A percentile compares a stretch with the other conserved stretches of the same genome.
Conservation (phyloP, 1,140 invertebrate genomes). For the Procambarus virginalis region DNA sequence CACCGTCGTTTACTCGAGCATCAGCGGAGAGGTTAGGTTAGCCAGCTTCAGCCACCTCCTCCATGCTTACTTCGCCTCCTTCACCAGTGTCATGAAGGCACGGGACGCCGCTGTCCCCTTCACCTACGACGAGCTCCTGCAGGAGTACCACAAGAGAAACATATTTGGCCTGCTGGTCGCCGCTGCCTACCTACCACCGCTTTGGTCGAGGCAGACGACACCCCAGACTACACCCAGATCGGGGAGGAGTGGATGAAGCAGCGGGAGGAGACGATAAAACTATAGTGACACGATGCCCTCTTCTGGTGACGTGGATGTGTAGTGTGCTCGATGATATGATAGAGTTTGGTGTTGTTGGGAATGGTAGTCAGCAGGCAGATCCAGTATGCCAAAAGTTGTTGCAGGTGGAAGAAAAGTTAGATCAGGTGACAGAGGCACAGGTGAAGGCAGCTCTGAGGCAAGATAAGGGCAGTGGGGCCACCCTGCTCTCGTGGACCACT, state of each 20-base stretch:
- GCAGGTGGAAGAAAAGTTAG: background rate
- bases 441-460: background rate
- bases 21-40: background rate
- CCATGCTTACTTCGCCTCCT: constrained; percentile 7
- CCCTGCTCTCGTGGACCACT: background rate
- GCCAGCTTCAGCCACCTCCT: background rate
- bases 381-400: background rate
- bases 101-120: background rate
- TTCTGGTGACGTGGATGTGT: background rate
- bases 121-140: constrained; percentile 16
- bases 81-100: background rate
- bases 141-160: constrained; percentile 6
- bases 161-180: background rate
- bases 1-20: constrained; percentile 1
- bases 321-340: background rate
- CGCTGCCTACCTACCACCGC: background rate
- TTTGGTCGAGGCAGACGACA: background rate
- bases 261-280: background rate
- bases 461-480: background rate
- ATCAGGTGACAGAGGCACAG: background rate
- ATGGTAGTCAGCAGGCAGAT: no score
- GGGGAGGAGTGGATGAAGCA: background rate
- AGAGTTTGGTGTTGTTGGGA: background rate
- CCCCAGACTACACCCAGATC: background rate
- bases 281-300: background rate